Evolutionary conservation across 1,140 invertebrate species (phyloP).

Genomic region (Mactra quadrangularis): DNA sequence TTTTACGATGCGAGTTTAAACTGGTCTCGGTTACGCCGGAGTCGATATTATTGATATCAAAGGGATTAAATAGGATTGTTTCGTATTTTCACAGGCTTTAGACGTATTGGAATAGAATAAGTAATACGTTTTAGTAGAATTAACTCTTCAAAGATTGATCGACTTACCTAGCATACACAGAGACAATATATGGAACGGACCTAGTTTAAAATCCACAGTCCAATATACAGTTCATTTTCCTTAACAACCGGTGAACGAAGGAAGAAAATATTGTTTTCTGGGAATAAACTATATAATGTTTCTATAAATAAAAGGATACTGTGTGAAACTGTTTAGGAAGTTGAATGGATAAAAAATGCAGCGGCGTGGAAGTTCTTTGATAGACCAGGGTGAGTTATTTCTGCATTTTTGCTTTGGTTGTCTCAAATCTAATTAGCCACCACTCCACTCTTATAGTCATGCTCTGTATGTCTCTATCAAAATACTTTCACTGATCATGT

Average conservation of each 20-base stretch:
- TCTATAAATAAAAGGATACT: no score
- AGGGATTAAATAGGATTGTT: slow-evolving; percentile 45
- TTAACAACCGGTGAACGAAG: slow-evolving; percentile 25
- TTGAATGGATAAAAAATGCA: neutral
- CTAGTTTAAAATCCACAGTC: no score
- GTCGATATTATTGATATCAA: slow-evolving; percentile 40
- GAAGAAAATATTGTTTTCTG: no score
- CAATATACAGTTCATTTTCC: slow-evolving; percentile 6
- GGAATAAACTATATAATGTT: no score
- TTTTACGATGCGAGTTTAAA: neutral
- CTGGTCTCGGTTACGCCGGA: neutral
- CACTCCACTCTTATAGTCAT: no score
- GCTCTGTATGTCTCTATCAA: no score
- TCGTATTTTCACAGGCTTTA: slow-evolving; percentile 38
- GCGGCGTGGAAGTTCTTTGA: slow-evolving; percentile 2
- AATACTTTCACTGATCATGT: no score
- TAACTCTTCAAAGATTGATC: slow-evolving; percentile 10
- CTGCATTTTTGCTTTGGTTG: no score
- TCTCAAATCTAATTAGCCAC: no score
- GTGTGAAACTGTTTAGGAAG: no score
- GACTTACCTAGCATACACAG: slow-evolving; percentile 5
- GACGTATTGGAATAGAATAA: slow-evolving; percentile 24
- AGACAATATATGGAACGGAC: no score
- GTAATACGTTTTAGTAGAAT: slow-evolving; percentile 35
- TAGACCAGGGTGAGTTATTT: neutral